These are phyloP conservation scores for Augochlorella aurata DNA, from an alignment of 2,888 invertebrate species.

Conservation along the genomic window DNA sequence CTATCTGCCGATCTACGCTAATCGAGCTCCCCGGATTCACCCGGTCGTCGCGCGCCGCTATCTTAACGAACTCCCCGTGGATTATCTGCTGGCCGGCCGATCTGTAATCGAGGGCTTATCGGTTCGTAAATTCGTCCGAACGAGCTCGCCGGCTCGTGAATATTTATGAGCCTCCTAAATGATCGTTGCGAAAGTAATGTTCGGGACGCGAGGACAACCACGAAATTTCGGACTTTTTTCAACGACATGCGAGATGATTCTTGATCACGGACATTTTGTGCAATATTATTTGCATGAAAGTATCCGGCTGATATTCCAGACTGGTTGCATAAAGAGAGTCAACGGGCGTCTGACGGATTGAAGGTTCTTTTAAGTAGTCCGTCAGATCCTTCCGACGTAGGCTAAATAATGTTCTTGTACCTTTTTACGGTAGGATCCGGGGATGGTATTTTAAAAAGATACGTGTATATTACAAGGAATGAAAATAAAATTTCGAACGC, in stretches of 20 bases:
- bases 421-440: too few species aligned
- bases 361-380: neutral
- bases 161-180: conserved; percentile 12
- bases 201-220: neutral
- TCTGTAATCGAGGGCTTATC: neutral
- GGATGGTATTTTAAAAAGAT: neutral
- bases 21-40: conserved; percentile 59
- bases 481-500: neutral
- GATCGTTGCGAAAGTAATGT: conserved; percentile 18
- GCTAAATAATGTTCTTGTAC: neutral
- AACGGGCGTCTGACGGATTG: neutral
- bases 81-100: conserved; percentile 14
- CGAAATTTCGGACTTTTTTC: neutral
- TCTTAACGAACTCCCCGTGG: conserved; percentile 31
- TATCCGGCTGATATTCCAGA: neutral
- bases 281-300: conserved; percentile 12
- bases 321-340: neutral
- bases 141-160: neutral
- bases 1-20: conserved; percentile 66
- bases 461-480: neutral
- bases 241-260: neutral
- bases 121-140: neutral
- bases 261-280: conserved; percentile 4
- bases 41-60: conserved; percentile 46
- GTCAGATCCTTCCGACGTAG: neutral